Evolutionary conservation across 2,797 vertebrate genomes (phyloP).

Genomic region (Amazona ochrocephala): DNA sequence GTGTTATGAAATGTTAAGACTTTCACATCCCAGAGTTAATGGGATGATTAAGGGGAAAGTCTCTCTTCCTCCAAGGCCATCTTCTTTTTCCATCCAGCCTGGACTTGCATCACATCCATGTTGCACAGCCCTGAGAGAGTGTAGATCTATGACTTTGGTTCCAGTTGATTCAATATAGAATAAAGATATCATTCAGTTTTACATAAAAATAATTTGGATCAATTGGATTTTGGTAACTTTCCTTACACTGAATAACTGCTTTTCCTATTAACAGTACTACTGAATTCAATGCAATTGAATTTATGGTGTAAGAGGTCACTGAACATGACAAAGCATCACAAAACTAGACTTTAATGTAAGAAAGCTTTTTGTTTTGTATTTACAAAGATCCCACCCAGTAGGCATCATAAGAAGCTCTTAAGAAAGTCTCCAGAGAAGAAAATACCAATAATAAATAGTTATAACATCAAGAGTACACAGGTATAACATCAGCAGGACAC

Average conservation of each 20-base stretch:
- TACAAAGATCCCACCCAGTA: not conserved
- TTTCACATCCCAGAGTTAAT: not conserved
- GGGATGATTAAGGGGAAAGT: not conserved
- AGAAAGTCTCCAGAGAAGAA: not conserved
- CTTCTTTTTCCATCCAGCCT: not conserved
- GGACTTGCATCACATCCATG: not conserved
- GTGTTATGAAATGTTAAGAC: not conserved
- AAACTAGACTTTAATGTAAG: not conserved
- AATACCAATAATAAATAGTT: not conserved
- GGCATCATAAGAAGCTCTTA: not conserved
- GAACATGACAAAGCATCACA: not conserved
- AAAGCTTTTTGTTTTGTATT: not conserved
- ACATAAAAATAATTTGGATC: not conserved
- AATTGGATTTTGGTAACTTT: not conserved
- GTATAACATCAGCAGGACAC: not conserved
- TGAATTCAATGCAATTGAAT: not conserved
- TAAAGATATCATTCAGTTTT: not conserved
- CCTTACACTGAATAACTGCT: not conserved
- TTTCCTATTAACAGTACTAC: not conserved
- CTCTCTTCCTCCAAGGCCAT: not conserved
- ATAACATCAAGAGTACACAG: not conserved
- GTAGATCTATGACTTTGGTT: not conserved
- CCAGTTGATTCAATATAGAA: not conserved
- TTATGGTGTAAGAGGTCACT: not conserved
- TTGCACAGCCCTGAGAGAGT: not conserved